Conservation (phyloP, 2,113 vertebrate genomes). For the Pithys albifrons region DNA sequence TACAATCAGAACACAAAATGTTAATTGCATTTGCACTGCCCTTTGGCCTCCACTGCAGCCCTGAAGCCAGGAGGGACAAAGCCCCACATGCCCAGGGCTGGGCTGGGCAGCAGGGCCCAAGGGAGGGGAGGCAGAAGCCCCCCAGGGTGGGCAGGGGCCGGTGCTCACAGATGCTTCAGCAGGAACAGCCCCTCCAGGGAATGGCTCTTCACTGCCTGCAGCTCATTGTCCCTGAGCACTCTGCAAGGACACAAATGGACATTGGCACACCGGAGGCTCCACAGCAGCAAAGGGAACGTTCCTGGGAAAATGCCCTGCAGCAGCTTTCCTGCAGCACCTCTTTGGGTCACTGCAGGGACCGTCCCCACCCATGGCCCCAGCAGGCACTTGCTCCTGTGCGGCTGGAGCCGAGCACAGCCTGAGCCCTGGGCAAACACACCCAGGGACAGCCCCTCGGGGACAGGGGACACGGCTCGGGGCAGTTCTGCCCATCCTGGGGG, state of each 20-base stretch:
- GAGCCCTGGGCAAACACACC: too few species aligned
- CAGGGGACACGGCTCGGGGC: background rate
- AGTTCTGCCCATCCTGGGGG: background rate
- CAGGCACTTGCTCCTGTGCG: background rate
- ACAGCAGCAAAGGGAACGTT: background rate
- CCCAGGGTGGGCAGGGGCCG: background rate
- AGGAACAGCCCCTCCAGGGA: slow-evolving; percentile 66
- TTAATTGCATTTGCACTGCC: background rate
- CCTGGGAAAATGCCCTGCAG: background rate
- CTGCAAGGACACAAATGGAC: slow-evolving; percentile 10
- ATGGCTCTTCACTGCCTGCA: slow-evolving; percentile 41
- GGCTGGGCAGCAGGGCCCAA: background rate
- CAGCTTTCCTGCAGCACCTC: background rate
- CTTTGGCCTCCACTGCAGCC: background rate
- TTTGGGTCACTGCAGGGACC: background rate
- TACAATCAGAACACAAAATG: background rate
- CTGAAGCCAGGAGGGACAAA: background rate
- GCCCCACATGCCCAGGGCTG: background rate
- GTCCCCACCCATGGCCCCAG: background rate
- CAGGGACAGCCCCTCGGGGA: background rate
- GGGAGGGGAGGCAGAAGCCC: background rate
- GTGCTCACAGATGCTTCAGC: slow-evolving; percentile 69
- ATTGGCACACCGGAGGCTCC: background rate
- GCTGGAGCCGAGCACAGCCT: background rate
- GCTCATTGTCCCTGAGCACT: slow-evolving; percentile 45